A percentile compares a stretch with the other conserved stretches of the same genome.
Conservation (phyloP, 1,140 invertebrate genomes). For the Sinella curviseta region DNA sequence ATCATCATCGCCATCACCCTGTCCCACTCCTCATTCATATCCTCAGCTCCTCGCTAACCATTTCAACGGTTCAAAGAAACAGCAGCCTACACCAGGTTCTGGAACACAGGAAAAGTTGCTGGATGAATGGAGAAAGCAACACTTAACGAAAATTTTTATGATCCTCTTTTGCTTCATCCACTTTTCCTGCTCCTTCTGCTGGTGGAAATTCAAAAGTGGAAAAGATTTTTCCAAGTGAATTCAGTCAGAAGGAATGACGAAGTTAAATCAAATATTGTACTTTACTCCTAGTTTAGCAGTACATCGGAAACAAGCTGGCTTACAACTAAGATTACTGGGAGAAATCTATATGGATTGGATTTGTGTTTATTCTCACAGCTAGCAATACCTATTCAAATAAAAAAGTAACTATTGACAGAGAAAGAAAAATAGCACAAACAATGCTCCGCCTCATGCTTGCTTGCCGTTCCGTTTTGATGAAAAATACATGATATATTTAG, state of each 20-base stretch:
- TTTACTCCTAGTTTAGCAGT: background rate
- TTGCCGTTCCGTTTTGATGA: too few relatives aligned
- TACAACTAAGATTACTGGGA: too few relatives aligned
- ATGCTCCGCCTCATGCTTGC: too few relatives aligned
- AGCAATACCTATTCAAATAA: too few relatives aligned
- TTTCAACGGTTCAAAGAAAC: background rate
- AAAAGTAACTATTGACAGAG: too few relatives aligned
- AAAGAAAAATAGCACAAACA: too few relatives aligned
- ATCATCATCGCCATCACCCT: too few relatives aligned
- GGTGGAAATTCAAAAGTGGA: background rate
- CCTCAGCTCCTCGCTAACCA: background rate
- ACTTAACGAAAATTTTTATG: conserved; percentile 1
- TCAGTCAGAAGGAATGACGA: background rate
- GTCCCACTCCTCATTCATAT: too few relatives aligned
- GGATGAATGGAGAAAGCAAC: conserved; percentile 11
- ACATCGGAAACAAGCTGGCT: too few relatives aligned
- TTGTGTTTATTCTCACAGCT: too few relatives aligned
- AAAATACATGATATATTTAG: too few relatives aligned
- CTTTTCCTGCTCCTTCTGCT: background rate
- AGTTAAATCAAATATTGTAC: background rate
- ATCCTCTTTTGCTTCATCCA: background rate
- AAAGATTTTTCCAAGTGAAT: background rate
- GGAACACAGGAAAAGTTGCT: background rate
- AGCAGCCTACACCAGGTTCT: background rate
- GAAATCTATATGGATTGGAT: too few relatives aligned